These are phyloP conservation scores for Sus scrofa DNA, from an alignment of 2,113 vertebrate species.

Conservation along the genomic window DNA sequence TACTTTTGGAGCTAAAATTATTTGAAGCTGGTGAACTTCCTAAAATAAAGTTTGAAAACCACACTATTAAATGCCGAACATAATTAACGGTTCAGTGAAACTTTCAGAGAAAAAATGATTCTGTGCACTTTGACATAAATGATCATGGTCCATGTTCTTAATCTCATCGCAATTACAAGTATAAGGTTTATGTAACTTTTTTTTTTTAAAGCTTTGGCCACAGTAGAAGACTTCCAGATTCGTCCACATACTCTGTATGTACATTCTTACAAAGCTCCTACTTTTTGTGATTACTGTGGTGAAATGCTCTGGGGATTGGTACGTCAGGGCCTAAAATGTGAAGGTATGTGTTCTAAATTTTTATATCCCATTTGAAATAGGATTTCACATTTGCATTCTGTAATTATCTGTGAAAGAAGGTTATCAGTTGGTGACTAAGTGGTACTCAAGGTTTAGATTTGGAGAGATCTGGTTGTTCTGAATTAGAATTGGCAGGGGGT, in stretches of 20 bases:
- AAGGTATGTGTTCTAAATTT: slow-evolving; percentile 90
- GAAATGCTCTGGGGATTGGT: slow-evolving; percentile 99
- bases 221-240: slow-evolving; percentile 99
- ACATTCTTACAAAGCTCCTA: slow-evolving; percentile 99
- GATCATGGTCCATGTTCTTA: slow-evolving; percentile 32
- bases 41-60: slow-evolving; percentile 52
- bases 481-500: slow-evolving; percentile 20
- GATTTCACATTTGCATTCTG: slow-evolving; percentile 50
- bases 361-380: slow-evolving; percentile 43
- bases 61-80: slow-evolving; percentile 23
- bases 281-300: slow-evolving; percentile 99
- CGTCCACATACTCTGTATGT: slow-evolving; percentile 98
- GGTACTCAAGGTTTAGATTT: slow-evolving; percentile 23
- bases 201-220: slow-evolving; percentile 94
- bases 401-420: background rate
- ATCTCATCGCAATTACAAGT: slow-evolving; percentile 63
- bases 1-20: slow-evolving; percentile 18
- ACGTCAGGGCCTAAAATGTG: slow-evolving; percentile 99
- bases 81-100: slow-evolving; percentile 48
- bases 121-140: slow-evolving; percentile 36
- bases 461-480: background rate
- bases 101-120: background rate
- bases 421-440: background rate
- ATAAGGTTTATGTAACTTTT: slow-evolving; percentile 69
- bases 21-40: slow-evolving; percentile 37